These are phyloP conservation scores for Folsomia manolachei DNA, from an alignment of 2,888 invertebrate genomes.

Conservation along the genomic window DNA sequence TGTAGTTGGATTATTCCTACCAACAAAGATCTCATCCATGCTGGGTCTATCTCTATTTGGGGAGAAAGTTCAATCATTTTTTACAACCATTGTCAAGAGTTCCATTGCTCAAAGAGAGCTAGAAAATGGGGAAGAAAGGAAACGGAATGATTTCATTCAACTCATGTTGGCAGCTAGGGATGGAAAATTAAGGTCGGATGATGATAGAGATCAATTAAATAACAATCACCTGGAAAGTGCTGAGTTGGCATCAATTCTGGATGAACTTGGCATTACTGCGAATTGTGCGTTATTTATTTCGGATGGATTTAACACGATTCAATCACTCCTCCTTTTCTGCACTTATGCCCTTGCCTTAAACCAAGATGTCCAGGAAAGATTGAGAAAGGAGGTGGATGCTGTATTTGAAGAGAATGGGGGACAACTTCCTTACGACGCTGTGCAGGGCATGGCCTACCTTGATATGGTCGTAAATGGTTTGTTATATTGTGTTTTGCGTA, in stretches of 20 bases:
- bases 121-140: too few species aligned
- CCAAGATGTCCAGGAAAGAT: slow-evolving; percentile 33
- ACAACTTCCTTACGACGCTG: slow-evolving; percentile 36
- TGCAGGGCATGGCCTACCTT: slow-evolving; percentile 30
- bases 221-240: too few species aligned
- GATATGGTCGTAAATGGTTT: slow-evolving; percentile 44
- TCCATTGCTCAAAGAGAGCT: too few species aligned
- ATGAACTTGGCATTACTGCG: slow-evolving; percentile 26
- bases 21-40: too few species aligned
- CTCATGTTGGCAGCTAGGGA: slow-evolving; percentile 59
- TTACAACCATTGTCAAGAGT: slow-evolving; percentile 56
- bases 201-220: too few species aligned
- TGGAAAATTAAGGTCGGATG: slow-evolving; percentile 51
- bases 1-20: too few species aligned
- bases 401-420: slow-evolving; percentile 22
- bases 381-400: slow-evolving; percentile 18
- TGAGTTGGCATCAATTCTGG: too few species aligned
- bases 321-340: slow-evolving; percentile 22
- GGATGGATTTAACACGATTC: slow-evolving; percentile 30
- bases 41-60: not conserved
- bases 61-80: slow-evolving; percentile 54
- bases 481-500: not conserved
- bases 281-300: slow-evolving; percentile 29
- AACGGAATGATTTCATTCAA: slow-evolving; percentile 63
- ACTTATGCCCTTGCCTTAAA: slow-evolving; percentile 33